Conservation (phyloP, 2,888 invertebrate species). For the Tricholauxania praeusta region DNA sequence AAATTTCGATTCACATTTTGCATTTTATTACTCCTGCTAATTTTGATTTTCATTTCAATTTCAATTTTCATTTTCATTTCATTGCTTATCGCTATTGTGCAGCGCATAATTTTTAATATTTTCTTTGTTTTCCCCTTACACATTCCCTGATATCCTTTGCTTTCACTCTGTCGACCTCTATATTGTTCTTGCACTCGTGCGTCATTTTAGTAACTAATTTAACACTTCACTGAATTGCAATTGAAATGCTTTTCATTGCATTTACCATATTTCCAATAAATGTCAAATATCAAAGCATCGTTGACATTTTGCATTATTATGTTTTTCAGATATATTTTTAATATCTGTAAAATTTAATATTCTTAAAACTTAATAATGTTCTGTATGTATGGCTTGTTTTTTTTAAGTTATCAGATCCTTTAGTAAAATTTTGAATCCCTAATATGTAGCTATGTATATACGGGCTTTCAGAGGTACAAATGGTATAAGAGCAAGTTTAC, state of each 20-base stretch:
- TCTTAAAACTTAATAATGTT: too few species aligned
- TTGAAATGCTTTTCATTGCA: neutral
- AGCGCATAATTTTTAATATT: slow-evolving; percentile 11
- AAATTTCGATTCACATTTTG: neutral
- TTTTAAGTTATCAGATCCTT: too few species aligned
- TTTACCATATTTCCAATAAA: slow-evolving; percentile 23
- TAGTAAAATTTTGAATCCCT: too few species aligned
- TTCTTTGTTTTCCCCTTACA: neutral
- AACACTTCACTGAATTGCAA: slow-evolving; percentile 3
- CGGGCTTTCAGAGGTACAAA: too few species aligned
- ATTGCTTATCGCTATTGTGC: slow-evolving; percentile 2
- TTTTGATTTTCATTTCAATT: neutral
- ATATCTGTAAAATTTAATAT: too few species aligned
- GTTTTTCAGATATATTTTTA: neutral
- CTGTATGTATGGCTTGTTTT: too few species aligned
- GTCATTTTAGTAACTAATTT: slow-evolving; percentile 6
- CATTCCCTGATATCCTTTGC: too few species aligned
- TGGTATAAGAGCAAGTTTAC: too few species aligned
- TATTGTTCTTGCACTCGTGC: neutral
- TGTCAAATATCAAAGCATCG: slow-evolving; percentile 37
- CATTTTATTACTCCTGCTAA: neutral
- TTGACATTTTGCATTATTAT: slow-evolving; percentile 44
- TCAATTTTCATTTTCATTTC: slow-evolving; percentile 2
- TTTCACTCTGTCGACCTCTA: neutral
- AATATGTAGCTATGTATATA: too few species aligned